A percentile compares a stretch with the other conserved stretches of the same genome.
Conservation (phyloP, 2,888 invertebrate species). For the Mesorhabditis spiculigera region DNA sequence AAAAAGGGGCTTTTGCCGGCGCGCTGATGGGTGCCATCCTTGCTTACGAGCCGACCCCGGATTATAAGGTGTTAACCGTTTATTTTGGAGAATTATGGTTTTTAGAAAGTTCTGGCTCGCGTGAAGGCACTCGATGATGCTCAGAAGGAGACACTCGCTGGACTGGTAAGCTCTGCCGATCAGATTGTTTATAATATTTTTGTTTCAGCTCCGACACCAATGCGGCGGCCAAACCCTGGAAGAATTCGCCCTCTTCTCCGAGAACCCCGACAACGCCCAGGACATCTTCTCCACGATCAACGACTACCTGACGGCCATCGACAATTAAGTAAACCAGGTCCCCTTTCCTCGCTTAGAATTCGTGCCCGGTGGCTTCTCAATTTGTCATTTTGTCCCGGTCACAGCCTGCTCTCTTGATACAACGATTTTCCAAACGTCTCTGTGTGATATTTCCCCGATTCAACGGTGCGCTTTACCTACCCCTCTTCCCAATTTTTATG, state of each 20-base stretch:
- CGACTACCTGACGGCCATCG: neutral
- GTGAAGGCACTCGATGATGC: neutral
- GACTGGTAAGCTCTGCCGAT: neutral
- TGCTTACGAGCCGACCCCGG: conserved; percentile 5
- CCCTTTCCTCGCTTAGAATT: neutral
- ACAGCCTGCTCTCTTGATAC: neutral
- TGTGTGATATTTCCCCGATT: too few relatives aligned
- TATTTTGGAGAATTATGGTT: neutral
- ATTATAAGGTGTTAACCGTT: neutral
- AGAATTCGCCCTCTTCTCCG: neutral
- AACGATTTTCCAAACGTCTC: too few relatives aligned
- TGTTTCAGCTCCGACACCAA: neutral
- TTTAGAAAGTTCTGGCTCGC: neutral
- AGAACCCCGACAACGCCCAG: neutral
- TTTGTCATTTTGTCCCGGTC: too few relatives aligned
- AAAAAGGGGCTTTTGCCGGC: neutral
- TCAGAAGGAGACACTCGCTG: neutral
- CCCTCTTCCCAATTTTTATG: too few relatives aligned
- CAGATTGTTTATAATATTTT: neutral
- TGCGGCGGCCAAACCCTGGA: neutral
- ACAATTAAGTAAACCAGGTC: neutral
- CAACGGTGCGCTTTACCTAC: too few relatives aligned
- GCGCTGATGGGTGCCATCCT: neutral
- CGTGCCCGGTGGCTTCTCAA: neutral
- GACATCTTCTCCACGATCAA: conserved; percentile 4